Conservation (phyloP, 2,888 invertebrate species). For the Beris morrisii region DNA sequence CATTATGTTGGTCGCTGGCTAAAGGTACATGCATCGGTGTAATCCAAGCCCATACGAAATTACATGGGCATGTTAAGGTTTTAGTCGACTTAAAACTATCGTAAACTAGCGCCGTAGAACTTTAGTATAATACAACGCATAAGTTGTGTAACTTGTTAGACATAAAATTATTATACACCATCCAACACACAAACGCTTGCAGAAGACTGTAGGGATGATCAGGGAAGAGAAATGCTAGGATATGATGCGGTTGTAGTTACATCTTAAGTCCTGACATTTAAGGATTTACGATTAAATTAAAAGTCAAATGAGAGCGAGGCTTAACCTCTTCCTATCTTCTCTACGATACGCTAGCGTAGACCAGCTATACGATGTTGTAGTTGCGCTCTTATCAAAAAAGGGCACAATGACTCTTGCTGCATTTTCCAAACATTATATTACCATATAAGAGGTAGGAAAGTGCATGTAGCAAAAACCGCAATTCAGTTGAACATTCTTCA, state of each 20-base stretch:
- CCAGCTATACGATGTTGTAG: too few relatives aligned
- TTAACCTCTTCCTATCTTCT: slow-evolving; percentile 1
- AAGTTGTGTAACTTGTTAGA: slow-evolving; percentile 5
- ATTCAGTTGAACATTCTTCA: slow-evolving; percentile 36
- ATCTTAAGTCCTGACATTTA: slow-evolving; percentile 32
- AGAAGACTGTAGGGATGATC: background rate
- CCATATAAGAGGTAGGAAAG: slow-evolving; percentile 29
- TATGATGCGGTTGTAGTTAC: slow-evolving; percentile 28
- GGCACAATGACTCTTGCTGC: slow-evolving; percentile 25
- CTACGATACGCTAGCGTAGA: background rate
- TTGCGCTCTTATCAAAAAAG: slow-evolving; percentile 22
- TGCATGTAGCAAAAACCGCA: slow-evolving; percentile 34
- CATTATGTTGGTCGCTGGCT: too few relatives aligned
- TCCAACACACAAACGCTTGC: background rate
- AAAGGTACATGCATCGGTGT: slow-evolving; percentile 5
- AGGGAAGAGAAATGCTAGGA: slow-evolving; percentile 17
- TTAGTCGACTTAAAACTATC: slow-evolving; percentile 35
- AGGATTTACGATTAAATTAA: slow-evolving; percentile 32
- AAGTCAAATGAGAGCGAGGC: slow-evolving; percentile 17
- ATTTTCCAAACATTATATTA: slow-evolving; percentile 16
- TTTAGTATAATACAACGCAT: slow-evolving; percentile 25
- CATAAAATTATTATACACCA: slow-evolving; percentile 3
- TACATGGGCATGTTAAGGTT: slow-evolving; percentile 36
- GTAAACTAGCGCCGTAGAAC: slow-evolving; percentile 37
- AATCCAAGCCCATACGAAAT: slow-evolving; percentile 17